phyloP scores from a whole-genome alignment of 2,888 invertebrate species.

The Melanchra persicariae region DNA sequence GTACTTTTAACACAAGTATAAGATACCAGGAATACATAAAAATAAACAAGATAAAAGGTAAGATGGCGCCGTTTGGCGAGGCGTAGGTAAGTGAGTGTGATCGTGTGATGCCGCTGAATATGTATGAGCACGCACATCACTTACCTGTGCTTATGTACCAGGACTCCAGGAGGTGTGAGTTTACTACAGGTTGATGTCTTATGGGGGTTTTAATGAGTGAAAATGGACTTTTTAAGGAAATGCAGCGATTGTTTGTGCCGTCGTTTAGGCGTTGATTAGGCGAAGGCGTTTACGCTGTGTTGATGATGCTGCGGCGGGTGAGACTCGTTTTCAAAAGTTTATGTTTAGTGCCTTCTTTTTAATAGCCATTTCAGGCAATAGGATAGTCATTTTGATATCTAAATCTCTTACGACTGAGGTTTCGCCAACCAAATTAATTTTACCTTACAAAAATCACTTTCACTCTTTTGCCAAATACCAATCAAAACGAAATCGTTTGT shows the following conservation, averaged over 20 bases:
- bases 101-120: constrained; percentile 73
- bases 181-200: constrained; percentile 32
- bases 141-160: constrained; percentile 70
- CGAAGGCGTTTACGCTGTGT: not conserved
- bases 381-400: no score
- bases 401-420: no score
- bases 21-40: constrained; percentile 42
- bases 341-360: not conserved
- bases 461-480: constrained; percentile 8
- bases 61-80: constrained; percentile 60
- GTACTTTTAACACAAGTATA: constrained; percentile 12
- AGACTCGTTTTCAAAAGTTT: not conserved
- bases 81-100: constrained; percentile 61
- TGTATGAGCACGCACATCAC: constrained; percentile 79
- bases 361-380: no score
- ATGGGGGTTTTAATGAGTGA: constrained; percentile 17
- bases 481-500: constrained; percentile 36
- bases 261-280: not conserved
- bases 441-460: not conserved
- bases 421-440: not conserved
- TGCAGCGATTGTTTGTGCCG: not conserved
- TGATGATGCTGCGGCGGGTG: not conserved
- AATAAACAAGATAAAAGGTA: constrained; percentile 61
- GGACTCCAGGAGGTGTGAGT: constrained; percentile 56
- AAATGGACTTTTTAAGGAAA: constrained; percentile 26